phyloP scores from a whole-genome alignment of 2,797 vertebrate species.

The Lemur catta region DNA sequence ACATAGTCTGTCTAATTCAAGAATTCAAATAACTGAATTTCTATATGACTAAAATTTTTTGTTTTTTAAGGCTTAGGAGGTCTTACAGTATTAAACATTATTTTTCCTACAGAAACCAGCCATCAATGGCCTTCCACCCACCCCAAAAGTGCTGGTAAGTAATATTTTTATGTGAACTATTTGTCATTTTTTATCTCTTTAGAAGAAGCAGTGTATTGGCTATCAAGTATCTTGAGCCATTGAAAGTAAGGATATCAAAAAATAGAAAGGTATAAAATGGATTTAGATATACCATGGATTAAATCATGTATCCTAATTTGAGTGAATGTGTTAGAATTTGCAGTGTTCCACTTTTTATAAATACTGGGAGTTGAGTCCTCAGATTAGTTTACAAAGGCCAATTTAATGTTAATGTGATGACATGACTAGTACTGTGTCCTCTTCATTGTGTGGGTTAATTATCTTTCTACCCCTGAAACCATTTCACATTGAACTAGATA shows the following conservation, averaged over 20 bases:
- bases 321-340: conserved; percentile 26
- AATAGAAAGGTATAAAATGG: neutral
- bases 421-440: neutral
- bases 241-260: conserved; percentile 29
- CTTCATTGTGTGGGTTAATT: conserved; percentile 27
- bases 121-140: conserved; percentile 97
- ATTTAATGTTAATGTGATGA: conserved; percentile 18
- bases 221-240: neutral
- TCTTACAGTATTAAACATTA: conserved; percentile 22
- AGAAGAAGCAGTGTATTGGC: conserved; percentile 12
- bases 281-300: neutral
- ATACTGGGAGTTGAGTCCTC: neutral
- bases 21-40: conserved; percentile 28
- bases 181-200: neutral
- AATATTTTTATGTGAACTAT: conserved; percentile 33
- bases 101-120: conserved; percentile 90
- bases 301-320: neutral
- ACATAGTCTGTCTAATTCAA: neutral
- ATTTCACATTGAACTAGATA: neutral
- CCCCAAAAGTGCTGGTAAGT: conserved; percentile 98
- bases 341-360: conserved; percentile 9
- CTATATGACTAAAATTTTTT: neutral
- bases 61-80: neutral
- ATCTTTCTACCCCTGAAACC: conserved; percentile 8
- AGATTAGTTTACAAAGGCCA: neutral